Percentiles rank a stretch among this genome's conserved stretches.
phyloP scores from a whole-genome alignment of 2,113 vertebrate species.

The Pseudonaja textilis region DNA sequence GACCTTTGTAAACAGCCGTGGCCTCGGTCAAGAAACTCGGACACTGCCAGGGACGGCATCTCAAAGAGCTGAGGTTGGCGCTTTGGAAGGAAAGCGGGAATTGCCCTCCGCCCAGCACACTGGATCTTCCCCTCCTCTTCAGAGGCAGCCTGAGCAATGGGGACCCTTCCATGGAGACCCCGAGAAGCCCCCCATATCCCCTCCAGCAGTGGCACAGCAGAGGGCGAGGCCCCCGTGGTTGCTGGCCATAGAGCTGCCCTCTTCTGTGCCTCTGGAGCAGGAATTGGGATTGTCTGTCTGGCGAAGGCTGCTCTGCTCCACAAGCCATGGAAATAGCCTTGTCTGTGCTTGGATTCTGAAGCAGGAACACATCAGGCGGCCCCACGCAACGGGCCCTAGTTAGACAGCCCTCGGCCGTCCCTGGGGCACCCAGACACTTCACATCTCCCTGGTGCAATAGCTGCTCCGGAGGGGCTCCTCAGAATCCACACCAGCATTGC shows the following conservation, averaged over 20 bases:
- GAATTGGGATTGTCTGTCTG: background rate
- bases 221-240: background rate
- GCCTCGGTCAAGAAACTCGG: background rate
- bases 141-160: background rate
- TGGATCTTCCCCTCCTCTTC: background rate
- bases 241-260: background rate
- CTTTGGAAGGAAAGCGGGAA: background rate
- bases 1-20: background rate
- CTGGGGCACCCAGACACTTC: background rate
- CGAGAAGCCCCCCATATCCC: background rate
- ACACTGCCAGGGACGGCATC: background rate
- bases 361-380: background rate
- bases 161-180: background rate
- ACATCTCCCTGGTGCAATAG: background rate
- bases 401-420: background rate
- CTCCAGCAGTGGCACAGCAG: background rate
- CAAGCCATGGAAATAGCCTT: background rate
- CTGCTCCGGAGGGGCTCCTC: background rate
- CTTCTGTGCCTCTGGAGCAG: background rate
- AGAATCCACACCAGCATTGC: background rate
- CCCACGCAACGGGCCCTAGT: background rate
- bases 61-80: background rate
- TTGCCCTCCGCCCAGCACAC: background rate
- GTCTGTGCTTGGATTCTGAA: background rate
- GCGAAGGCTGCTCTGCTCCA: background rate